Evolutionary conservation across 1,140 invertebrate genomes (phyloP).

Genomic region (Brachionus angularis): DNA sequence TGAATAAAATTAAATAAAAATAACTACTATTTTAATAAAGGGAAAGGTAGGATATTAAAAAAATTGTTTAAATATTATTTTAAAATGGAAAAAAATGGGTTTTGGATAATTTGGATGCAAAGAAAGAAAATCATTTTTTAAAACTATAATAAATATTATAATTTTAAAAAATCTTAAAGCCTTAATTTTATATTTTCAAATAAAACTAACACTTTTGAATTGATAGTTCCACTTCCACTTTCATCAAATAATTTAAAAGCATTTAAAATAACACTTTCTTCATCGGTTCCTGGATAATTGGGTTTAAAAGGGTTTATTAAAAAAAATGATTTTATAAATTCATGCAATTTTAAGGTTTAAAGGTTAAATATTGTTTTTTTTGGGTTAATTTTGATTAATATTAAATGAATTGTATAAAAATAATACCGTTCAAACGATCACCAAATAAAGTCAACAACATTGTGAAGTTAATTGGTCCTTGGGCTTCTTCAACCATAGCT

Average conservation of each 20-base stretch:
- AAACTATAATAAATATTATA: not conserved
- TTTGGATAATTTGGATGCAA: too few relatives aligned
- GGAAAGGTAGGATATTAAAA: too few relatives aligned
- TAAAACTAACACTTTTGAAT: slow-evolving; percentile 9
- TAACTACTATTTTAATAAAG: too few relatives aligned
- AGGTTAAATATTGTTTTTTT: too few relatives aligned
- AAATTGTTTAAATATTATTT: too few relatives aligned
- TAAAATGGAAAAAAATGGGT: too few relatives aligned
- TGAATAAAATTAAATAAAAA: too few relatives aligned
- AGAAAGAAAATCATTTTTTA: too few relatives aligned
- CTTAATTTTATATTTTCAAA: not conserved
- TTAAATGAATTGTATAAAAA: not conserved
- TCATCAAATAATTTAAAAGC: slow-evolving; percentile 94
- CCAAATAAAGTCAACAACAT: slow-evolving; percentile 86
- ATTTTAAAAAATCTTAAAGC: not conserved
- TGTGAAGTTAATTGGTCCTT: slow-evolving; percentile 90
- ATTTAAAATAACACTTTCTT: slow-evolving; percentile 91
- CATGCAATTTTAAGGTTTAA: not conserved
- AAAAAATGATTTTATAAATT: not conserved
- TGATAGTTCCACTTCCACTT: slow-evolving; percentile 68
- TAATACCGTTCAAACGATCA: slow-evolving; percentile 55
- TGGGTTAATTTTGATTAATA: not conserved
- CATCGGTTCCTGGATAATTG: slow-evolving; percentile 75
- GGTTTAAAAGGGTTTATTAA: not conserved
- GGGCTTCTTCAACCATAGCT: slow-evolving; percentile 79